Evolutionary conservation across 2,888 invertebrate genomes (phyloP).

Genomic region (Stenolophus ochropezus): DNA sequence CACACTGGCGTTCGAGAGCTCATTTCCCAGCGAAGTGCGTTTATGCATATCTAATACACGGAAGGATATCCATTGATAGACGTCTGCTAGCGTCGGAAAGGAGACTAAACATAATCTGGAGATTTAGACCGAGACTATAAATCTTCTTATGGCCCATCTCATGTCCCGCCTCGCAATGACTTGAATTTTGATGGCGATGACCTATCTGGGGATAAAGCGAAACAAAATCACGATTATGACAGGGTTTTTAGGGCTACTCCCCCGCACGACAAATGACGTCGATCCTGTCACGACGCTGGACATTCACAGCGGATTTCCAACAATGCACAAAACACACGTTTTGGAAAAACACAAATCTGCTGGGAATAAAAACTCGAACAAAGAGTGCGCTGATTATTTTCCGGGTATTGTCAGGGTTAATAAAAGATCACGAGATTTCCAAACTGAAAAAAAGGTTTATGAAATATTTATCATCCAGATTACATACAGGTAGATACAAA

Average conservation of each 20-base stretch:
- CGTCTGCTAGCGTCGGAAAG: background rate
- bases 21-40: slow-evolving; percentile 48
- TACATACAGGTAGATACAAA: too few relatives aligned
- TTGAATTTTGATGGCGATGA: slow-evolving; percentile 50
- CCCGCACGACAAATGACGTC: slow-evolving; percentile 12
- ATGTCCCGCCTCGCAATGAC: slow-evolving; percentile 22
- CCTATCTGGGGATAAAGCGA: slow-evolving; percentile 42
- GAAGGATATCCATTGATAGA: slow-evolving; percentile 46
- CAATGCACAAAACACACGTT: background rate
- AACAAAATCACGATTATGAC: slow-evolving; percentile 45
- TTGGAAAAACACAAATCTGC: background rate
- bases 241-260: slow-evolving; percentile 10
- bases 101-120: slow-evolving; percentile 51
- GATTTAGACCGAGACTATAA: slow-evolving; percentile 49
- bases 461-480: too few relatives aligned
- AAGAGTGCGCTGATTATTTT: background rate
- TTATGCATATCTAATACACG: slow-evolving; percentile 53
- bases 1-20: slow-evolving; percentile 43
- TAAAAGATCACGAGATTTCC: too few relatives aligned
- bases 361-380: background rate
- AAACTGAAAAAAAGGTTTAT: too few relatives aligned
- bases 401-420: too few relatives aligned
- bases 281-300: background rate
- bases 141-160: slow-evolving; percentile 39
- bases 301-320: background rate